A percentile compares a stretch with the other conserved stretches of the same genome.
phyloP scores from a whole-genome alignment of 2,888 invertebrate genomes.

The Pollenia angustigena region DNA sequence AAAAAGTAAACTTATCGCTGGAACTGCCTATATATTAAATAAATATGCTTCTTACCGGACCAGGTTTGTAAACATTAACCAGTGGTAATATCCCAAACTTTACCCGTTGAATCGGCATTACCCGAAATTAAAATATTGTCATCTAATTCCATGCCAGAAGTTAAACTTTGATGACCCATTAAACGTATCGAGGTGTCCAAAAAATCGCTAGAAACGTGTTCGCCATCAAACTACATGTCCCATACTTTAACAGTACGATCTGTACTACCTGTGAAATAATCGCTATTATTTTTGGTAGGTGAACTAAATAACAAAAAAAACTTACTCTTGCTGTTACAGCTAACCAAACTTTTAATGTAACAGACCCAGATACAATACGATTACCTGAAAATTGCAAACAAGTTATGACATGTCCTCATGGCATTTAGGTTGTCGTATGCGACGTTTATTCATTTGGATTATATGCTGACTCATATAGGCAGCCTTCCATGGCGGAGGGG shows the following conservation, averaged over 20 bases:
- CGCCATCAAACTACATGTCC: conserved; percentile 98
- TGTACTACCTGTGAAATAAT: conserved; percentile 93
- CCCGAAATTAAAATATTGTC: conserved; percentile 99
- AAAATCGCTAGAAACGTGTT: conserved; percentile 98
- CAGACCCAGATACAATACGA: conserved; percentile 98
- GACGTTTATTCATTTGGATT: conserved; percentile 98
- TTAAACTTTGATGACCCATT: conserved; percentile 99
- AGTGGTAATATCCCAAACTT: conserved; percentile 99
- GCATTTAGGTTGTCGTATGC: conserved; percentile 92
- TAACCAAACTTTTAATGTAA: conserved; percentile 99
- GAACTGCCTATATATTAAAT: no score
- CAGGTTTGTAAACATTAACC: conserved; percentile 98
- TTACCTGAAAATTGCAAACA: conserved; percentile 98
- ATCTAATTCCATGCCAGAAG: conserved; percentile 97
- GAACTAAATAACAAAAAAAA: conserved; percentile 10
- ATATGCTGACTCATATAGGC: conserved; percentile 97
- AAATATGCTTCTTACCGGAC: conserved; percentile 85
- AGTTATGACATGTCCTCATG: conserved; percentile 99
- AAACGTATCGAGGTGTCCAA: conserved; percentile 98
- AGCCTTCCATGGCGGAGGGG: conserved; percentile 88
- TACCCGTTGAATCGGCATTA: conserved; percentile 99
- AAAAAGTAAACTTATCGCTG: no score
- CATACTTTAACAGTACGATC: conserved; percentile 98
- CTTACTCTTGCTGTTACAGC: conserved; percentile 96
- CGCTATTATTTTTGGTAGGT: neutral